Evolutionary conservation across 2,888 invertebrate species (phyloP).

Genomic region (Erebia aethiops): DNA sequence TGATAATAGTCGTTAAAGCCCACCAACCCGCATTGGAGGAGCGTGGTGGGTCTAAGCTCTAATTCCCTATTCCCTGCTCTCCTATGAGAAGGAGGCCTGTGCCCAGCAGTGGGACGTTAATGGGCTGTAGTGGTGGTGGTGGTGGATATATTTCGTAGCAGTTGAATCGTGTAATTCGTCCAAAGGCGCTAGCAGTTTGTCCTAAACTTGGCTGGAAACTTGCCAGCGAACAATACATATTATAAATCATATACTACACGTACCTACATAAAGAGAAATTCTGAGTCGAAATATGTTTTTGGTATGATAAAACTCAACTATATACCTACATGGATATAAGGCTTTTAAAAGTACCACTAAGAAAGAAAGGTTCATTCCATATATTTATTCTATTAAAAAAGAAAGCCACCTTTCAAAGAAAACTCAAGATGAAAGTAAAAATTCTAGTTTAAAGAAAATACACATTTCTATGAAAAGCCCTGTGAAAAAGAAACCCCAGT

Average conservation of each 20-base stretch:
- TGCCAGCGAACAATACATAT: conserved; percentile 18
- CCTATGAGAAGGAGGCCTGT: too few species aligned
- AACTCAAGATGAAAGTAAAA: background rate
- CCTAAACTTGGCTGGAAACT: conserved; percentile 19
- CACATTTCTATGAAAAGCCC: too few species aligned
- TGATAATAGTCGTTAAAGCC: too few species aligned
- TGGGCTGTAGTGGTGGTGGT: too few species aligned
- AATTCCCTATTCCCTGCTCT: too few species aligned
- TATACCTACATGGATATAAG: background rate
- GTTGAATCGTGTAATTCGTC: conserved; percentile 21
- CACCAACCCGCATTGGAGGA: too few species aligned
- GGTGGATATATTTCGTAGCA: background rate
- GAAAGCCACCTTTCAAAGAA: background rate
- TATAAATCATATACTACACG: conserved; percentile 11
- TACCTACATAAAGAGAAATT: conserved; percentile 1
- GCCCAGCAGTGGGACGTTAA: too few species aligned
- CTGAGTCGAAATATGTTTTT: conserved; percentile 11
- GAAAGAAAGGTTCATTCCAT: background rate
- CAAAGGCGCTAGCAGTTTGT: conserved; percentile 18
- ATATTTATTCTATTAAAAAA: background rate
- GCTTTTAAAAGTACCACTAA: background rate
- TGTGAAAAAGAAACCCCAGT: too few species aligned
- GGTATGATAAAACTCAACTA: background rate
- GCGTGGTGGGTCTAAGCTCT: too few species aligned
- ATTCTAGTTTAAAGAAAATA: too few species aligned